Base-by-base conservation (phyloP, 2,113 vertebrate species). In the Oncorhynchus nerka region DNA sequence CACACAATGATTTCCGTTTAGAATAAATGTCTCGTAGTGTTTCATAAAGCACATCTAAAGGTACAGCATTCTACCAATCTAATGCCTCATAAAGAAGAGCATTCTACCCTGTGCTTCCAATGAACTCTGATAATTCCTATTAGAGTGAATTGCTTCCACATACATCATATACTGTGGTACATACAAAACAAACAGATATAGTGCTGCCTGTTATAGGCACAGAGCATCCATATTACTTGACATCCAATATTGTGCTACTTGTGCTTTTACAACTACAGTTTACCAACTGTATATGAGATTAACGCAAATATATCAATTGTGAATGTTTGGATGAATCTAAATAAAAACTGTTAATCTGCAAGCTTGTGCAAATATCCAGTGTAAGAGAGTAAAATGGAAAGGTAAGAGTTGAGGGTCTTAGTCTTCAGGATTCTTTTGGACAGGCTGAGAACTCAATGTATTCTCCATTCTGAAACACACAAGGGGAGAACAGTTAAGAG, bases 391-490 rank as follows among this genome's bases (percentile, higher is more conserved):
- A n/a, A 70, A 16, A 8, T 2, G 4, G 26, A 70, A 26, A 9
- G 30, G 11, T 64, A 73, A 19, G 28, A 45, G 28, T 3, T 24
- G 62, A 12, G 15, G 70, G 2, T 68, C 49, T 64, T 32, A 11
- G 39, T 55, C n/a, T 34, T 93, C 87, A 90, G 66, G 1, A 51
- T 78, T 24, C 78, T 13, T 45, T 0, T 11, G 84, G n/a, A 11
- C 59, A 0, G 61, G 85, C 84, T 0, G 68, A 77, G 78, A 90
- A 87, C 30, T 89, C 68, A 3, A 86, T 88, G 48, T 62, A 74
- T 49, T 74, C 81, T 1, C 77, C 79, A 22, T 55, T 88, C 92
- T 93, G 84, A 74, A 73, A 81, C 26, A 26, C n/a, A 45, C 30
- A 12, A 11, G 39, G 78, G 22, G 51, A 15, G 1, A 4, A 55